Evolutionary conservation across 2,797 vertebrate species (phyloP).

Genomic region (Pseudomugil gertrudae): DNA sequence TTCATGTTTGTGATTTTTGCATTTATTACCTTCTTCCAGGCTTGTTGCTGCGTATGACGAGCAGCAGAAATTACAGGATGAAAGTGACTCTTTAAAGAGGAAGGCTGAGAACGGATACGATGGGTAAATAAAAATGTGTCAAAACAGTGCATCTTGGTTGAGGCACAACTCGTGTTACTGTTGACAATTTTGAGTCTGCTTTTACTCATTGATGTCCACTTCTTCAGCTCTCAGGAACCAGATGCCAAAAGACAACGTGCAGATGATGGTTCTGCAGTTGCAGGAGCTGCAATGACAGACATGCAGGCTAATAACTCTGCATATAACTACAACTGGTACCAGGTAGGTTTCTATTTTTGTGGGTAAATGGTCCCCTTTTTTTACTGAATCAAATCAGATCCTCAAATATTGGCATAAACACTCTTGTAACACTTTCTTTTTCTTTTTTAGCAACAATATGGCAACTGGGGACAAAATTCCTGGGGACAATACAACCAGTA

Average conservation of each 20-base stretch:
- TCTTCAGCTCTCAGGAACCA: slow-evolving; percentile 88
- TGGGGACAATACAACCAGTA: slow-evolving; percentile 90
- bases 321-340: slow-evolving; percentile 99
- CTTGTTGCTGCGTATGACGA: slow-evolving; percentile 92
- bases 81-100: slow-evolving; percentile 89
- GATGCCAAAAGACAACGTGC: slow-evolving; percentile 91
- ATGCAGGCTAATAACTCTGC: slow-evolving; percentile 88
- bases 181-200: background rate
- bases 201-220: background rate
- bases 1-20: background rate
- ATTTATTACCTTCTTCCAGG: slow-evolving; percentile 68
- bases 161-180: fast-evolving
- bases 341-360: slow-evolving; percentile 79
- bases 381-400: background rate
- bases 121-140: slow-evolving; percentile 48
- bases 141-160: background rate
- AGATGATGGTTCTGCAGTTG: slow-evolving; percentile 80
- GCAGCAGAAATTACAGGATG: slow-evolving; percentile 90
- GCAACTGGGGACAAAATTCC: slow-evolving; percentile 89
- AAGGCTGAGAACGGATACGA: slow-evolving; percentile 94
- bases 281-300: slow-evolving; percentile 85
- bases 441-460: slow-evolving; percentile 82
- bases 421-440: fast-evolving
- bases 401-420: background rate
- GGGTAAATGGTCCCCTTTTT: background rate